phyloP scores from a whole-genome alignment of 1,140 invertebrate genomes.

The Helicoverpa armigera region DNA sequence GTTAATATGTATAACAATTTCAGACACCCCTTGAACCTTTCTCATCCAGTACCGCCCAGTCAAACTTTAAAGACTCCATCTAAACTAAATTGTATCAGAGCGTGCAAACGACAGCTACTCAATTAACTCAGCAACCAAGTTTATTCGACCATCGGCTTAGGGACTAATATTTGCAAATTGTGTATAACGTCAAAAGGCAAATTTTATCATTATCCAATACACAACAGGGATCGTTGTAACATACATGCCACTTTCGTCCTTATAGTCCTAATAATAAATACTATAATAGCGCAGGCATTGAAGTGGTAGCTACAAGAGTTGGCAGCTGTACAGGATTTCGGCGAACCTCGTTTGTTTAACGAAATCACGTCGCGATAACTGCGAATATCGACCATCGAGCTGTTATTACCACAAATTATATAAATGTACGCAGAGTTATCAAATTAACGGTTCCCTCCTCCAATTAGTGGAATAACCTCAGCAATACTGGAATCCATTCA shows the following conservation, averaged over 20 bases:
- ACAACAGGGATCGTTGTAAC: neutral
- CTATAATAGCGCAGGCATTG: conserved; percentile 5
- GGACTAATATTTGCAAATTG: conserved; percentile 25
- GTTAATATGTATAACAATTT: neutral
- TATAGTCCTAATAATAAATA: neutral
- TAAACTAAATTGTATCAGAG: conserved; percentile 10
- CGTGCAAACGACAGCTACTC: conserved; percentile 13
- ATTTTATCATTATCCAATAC: conserved; percentile 37
- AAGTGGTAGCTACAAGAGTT: conserved; percentile 18
- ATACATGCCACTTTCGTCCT: conserved; percentile 9
- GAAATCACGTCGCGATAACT: conserved; percentile 24
- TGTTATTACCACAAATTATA: conserved; percentile 61
- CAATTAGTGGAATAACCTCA: conserved; percentile 55
- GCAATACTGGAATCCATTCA: conserved; percentile 53
- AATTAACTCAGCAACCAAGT: conserved; percentile 17
- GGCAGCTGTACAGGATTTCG: conserved; percentile 31
- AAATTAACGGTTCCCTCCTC: conserved; percentile 56
- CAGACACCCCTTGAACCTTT: neutral
- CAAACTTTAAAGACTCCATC: conserved; percentile 7
- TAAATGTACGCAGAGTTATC: conserved; percentile 55
- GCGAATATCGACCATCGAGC: conserved; percentile 23
- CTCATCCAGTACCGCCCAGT: neutral
- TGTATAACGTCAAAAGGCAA: conserved; percentile 27
- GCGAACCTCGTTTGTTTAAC: conserved; percentile 36
- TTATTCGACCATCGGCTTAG: conserved; percentile 21